Percentiles rank a stretch among this genome's conserved stretches.
Conservation (phyloP, 2,113 vertebrate species). For the Pavo muticus region DNA sequence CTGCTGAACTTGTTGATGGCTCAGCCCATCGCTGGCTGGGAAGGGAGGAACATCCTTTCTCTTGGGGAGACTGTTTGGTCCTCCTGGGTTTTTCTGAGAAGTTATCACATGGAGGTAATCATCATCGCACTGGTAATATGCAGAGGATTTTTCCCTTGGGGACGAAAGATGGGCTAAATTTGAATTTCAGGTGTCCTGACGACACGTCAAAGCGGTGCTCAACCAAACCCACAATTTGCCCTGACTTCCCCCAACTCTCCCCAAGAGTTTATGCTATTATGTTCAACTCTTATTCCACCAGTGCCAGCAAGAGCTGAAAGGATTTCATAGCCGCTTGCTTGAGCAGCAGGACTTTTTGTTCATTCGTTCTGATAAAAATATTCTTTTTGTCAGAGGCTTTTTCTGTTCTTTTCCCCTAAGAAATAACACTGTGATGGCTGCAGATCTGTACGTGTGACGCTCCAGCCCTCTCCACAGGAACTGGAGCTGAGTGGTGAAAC, state of each 20-base stretch:
- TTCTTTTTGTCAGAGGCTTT: neutral
- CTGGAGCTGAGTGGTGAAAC: neutral
- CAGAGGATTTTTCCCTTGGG: neutral
- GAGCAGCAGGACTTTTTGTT: neutral
- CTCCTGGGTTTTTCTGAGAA: conserved; percentile 76
- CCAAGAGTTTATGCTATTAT: neutral
- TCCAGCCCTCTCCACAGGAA: neutral
- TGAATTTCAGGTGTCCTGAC: neutral
- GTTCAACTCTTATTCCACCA: neutral
- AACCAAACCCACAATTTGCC: neutral
- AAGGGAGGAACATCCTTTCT: conserved; percentile 76
- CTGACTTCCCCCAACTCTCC: neutral
- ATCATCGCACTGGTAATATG: neutral
- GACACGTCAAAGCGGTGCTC: neutral
- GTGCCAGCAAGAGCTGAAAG: neutral
- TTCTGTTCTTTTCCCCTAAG: neutral
- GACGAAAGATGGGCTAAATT: neutral
- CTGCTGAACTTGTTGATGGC: conserved; percentile 76
- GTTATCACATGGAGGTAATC: conserved; percentile 76
- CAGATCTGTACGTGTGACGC: neutral
- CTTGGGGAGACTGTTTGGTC: conserved; percentile 85
- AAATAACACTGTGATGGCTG: neutral
- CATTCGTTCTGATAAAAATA: neutral
- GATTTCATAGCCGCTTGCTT: neutral
- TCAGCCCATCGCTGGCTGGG: conserved; percentile 81